Evolutionary conservation across 53 echinoderm and acorn worm genomes (phyloP).

Genomic region (Patiria pectinifera): DNA sequence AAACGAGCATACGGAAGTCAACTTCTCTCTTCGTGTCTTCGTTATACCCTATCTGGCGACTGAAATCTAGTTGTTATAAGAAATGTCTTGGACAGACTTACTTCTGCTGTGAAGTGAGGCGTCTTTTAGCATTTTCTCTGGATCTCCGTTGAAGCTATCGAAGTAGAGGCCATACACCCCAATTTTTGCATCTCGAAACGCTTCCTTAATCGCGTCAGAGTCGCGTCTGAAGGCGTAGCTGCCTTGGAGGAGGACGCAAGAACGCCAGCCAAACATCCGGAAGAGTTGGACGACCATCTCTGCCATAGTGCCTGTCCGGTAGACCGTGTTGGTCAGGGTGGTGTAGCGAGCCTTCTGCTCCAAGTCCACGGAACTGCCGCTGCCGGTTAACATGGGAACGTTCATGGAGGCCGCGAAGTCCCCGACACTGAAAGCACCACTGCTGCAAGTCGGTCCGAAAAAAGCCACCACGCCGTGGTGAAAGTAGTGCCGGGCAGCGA

Average conservation of each 20-base stretch:
- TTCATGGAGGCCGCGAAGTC: conserved; percentile 77
- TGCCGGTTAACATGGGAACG: conserved; percentile 70
- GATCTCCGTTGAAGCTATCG: neutral
- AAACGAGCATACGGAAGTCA: too few relatives aligned
- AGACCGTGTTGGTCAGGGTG: conserved; percentile 58
- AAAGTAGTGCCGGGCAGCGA: conserved; percentile 60
- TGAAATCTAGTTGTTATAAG: too few relatives aligned
- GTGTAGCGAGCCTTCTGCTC: conserved; percentile 67
- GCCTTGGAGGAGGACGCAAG: neutral
- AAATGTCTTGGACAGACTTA: neutral
- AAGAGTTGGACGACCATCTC: neutral
- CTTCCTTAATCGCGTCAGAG: neutral
- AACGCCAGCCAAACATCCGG: neutral
- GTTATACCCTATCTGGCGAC: too few relatives aligned
- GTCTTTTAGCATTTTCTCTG: neutral
- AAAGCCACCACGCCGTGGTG: conserved; percentile 60
- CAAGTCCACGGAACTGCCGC: conserved; percentile 18
- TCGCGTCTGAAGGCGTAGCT: neutral
- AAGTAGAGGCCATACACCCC: neutral
- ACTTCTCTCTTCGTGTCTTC: too few relatives aligned
- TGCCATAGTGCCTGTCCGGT: conserved; percentile 17
- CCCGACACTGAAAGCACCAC: conserved; percentile 60
- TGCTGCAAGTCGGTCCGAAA: conserved; percentile 84
- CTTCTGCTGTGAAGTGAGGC: neutral
- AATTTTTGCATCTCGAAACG: neutral